Percentiles rank a stretch among this genome's conserved stretches.
These are phyloP conservation scores for Channa argus DNA, from an alignment of 2,113 vertebrate species.

Conservation along the genomic window DNA sequence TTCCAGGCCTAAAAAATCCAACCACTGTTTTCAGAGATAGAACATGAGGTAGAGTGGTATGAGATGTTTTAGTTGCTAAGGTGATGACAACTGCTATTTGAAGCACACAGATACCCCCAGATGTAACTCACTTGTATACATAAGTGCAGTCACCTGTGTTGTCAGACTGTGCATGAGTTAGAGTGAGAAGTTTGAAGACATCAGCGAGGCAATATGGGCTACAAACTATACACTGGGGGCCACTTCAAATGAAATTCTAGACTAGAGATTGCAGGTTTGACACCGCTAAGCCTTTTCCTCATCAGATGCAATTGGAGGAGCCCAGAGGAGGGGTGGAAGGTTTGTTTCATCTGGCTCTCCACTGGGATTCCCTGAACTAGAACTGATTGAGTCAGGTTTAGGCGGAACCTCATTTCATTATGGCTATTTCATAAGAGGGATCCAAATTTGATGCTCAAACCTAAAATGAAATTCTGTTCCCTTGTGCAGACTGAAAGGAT, in stretches of 20 bases:
- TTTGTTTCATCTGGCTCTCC: conserved; percentile 54
- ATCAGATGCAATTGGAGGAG: conserved; percentile 48
- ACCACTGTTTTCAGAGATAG: conserved; percentile 36
- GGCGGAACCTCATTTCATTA: conserved; percentile 62
- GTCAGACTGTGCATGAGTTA: conserved; percentile 37
- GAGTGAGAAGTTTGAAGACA: conserved; percentile 70
- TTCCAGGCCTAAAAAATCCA: conserved; percentile 30
- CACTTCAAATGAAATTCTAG: conserved; percentile 72
- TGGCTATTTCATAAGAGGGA: conserved; percentile 39
- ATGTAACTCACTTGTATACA: conserved; percentile 15
- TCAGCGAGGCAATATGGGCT: conserved; percentile 27
- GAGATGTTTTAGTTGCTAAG: conserved; percentile 70
- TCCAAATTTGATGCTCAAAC: conserved; percentile 45
- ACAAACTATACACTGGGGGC: conserved; percentile 48
- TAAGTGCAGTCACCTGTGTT: conserved; percentile 43
- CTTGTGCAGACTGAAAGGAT: neutral
- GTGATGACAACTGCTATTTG: conserved; percentile 63
- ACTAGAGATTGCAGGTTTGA: conserved; percentile 66
- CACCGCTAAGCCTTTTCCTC: conserved; percentile 56
- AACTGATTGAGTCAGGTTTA: conserved; percentile 49
- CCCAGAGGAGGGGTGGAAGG: conserved; percentile 21
- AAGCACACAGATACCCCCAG: conserved; percentile 33
- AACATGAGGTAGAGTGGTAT: conserved; percentile 39
- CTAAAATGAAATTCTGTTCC: conserved; percentile 30
- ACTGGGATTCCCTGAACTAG: conserved; percentile 48